These are phyloP conservation scores for Tachina fera DNA, from an alignment of 2,888 invertebrate species.

Conservation along the genomic window DNA sequence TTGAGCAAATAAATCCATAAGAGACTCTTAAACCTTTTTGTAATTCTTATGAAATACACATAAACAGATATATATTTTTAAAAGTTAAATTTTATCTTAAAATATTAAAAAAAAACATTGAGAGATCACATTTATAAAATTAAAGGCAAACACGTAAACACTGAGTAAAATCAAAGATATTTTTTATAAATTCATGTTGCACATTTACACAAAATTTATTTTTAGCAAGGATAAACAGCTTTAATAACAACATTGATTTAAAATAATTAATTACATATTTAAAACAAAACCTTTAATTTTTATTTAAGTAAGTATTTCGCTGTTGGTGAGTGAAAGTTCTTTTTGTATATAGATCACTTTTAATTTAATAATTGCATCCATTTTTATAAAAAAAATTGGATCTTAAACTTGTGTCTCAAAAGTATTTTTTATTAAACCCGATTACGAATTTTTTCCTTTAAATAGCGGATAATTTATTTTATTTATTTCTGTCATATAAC, in stretches of 20 bases:
- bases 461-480: conserved; percentile 51
- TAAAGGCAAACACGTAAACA: neutral
- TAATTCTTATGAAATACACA: neutral
- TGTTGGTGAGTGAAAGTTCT: neutral
- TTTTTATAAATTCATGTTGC: neutral
- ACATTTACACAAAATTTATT: neutral
- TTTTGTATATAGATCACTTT: conserved; percentile 12
- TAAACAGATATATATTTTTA: neutral
- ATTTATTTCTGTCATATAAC: conserved; percentile 25
- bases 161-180: neutral
- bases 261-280: neutral
- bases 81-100: conserved; percentile 6
- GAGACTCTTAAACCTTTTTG: conserved; percentile 40
- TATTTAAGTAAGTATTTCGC: conserved; percentile 6
- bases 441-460: conserved; percentile 22
- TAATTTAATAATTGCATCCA: conserved; percentile 5
- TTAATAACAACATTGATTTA: conserved; percentile 47
- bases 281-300: conserved; percentile 42
- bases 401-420: neutral
- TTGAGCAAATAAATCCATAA: neutral
- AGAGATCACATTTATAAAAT: conserved; percentile 1
- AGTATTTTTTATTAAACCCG: neutral
- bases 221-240: conserved; percentile 22
- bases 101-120: conserved; percentile 4
- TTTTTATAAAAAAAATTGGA: neutral